Conservation (phyloP, 2,797 vertebrate species). For the Pyrocephalus nanus region DNA sequence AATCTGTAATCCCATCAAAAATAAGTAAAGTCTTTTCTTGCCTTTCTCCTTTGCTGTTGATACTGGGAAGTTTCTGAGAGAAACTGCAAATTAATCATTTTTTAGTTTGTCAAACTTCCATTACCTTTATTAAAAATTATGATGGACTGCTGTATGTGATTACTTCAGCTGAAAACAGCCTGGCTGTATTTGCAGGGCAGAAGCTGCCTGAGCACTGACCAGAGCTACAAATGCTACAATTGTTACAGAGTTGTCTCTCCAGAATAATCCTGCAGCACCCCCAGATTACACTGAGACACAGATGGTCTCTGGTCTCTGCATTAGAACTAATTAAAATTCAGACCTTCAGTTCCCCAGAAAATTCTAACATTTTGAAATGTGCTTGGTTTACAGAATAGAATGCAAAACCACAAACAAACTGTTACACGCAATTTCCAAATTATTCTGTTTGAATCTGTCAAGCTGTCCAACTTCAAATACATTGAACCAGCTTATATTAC, state of each 20-base stretch:
- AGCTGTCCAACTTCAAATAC: background rate
- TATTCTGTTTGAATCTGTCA: background rate
- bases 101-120: background rate
- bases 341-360: background rate
- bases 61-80: background rate
- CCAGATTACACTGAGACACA: rapidly evolving
- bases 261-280: background rate
- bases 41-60: background rate
- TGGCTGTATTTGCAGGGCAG: background rate
- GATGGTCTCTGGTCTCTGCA: background rate
- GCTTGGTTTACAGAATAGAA: background rate
- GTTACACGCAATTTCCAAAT: background rate
- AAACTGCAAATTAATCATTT: background rate
- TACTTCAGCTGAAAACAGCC: background rate
- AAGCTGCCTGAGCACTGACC: background rate
- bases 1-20: background rate
- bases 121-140: slow-evolving; percentile 9
- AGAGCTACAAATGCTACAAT: background rate
- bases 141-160: background rate
- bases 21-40: background rate
- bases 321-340: background rate
- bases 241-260: background rate
- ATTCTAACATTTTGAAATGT: background rate
- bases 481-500: background rate
- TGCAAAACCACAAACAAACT: background rate